A percentile compares a stretch with the other conserved stretches of the same genome.
These are phyloP conservation scores for Bactericera cockerelli DNA, from an alignment of 1,140 invertebrate genomes.

Conservation along the genomic window DNA sequence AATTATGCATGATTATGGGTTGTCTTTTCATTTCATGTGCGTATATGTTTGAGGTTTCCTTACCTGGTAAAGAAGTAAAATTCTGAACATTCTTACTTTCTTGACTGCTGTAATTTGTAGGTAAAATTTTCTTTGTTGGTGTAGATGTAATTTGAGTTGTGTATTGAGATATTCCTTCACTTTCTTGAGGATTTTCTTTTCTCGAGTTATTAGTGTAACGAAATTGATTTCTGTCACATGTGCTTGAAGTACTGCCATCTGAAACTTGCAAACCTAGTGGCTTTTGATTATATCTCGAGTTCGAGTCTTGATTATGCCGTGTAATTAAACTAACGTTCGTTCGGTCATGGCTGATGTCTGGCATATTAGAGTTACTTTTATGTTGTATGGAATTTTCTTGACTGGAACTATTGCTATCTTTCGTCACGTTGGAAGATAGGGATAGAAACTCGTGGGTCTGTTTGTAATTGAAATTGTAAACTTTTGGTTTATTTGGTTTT, in stretches of 20 bases:
- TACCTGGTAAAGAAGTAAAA: background rate
- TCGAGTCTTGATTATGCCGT: background rate
- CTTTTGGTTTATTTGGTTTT: slow-evolving; percentile 6
- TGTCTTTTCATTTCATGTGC: background rate
- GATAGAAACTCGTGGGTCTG: slow-evolving; percentile 6
- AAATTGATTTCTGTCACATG: background rate
- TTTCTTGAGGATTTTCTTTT: slow-evolving; percentile 1
- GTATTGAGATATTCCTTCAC: background rate
- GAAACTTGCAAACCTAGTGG: background rate
- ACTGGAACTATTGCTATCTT: slow-evolving; percentile 1
- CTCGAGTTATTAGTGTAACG: background rate
- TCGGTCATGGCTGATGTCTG: background rate
- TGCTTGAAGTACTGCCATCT: background rate
- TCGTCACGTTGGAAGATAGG: background rate
- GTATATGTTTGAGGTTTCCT: background rate
- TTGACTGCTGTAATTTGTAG: background rate
- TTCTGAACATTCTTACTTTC: background rate
- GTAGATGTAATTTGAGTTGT: background rate
- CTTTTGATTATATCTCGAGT: background rate
- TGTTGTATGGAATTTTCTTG: background rate
- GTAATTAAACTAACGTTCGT: background rate
- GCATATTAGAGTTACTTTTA: background rate
- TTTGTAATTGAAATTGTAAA: slow-evolving; percentile 5
- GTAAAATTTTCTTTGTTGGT: background rate
- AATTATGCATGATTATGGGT: background rate